phyloP scores from a whole-genome alignment of 92 coral and sea anemone species.

The Porites cylindrica region DNA sequence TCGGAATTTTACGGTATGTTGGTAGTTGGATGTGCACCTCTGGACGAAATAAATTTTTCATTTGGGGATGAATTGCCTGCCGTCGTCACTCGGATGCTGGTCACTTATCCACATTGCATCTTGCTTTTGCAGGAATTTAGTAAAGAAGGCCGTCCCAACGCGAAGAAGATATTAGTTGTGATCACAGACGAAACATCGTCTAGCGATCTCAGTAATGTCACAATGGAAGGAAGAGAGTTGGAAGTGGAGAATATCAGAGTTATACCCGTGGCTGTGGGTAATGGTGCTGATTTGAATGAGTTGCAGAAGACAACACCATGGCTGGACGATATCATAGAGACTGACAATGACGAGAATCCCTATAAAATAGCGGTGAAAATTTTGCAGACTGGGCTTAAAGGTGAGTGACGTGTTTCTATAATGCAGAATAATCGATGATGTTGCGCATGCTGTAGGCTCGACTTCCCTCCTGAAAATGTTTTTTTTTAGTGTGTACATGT shows the following conservation, averaged over 20 bases:
- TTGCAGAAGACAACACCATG: conserved; percentile 72
- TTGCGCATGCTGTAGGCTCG: neutral
- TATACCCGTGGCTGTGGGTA: conserved; percentile 86
- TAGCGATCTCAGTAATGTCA: conserved; percentile 59
- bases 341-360: conserved; percentile 73
- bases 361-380: conserved; percentile 68
- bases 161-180: conserved; percentile 83
- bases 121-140: conserved; percentile 1
- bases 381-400: conserved; percentile 60
- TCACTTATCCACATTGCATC: neutral
- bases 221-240: conserved; percentile 62
- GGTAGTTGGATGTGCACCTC: no score
- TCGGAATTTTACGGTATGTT: no score
- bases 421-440: neutral
- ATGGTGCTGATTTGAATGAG: conserved; percentile 70
- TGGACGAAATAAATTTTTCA: no score
- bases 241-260: conserved; percentile 79
- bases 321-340: conserved; percentile 66
- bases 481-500: no score
- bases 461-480: no score
- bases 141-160: conserved; percentile 57
- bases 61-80: no score
- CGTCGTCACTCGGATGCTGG: no score
- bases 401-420: conserved; percentile 11
- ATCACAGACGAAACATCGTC: conserved; percentile 81